Percentiles rank a stretch among this genome's conserved stretches.
Evolutionary conservation across 2,797 vertebrate genomes (phyloP).

Genomic region (Parotocinclus haroldoi): DNA sequence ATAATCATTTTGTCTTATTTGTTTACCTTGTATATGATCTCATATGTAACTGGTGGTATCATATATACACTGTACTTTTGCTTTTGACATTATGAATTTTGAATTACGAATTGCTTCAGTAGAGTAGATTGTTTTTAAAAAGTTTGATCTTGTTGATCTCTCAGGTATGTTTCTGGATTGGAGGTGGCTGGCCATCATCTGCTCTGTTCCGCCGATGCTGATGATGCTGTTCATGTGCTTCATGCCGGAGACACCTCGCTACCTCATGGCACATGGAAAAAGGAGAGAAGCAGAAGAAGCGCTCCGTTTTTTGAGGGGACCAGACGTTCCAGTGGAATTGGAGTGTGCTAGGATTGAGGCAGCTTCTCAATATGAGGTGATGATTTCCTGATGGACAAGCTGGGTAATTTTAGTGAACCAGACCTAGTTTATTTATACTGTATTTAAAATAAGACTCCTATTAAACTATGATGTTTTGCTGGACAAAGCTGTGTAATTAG

Average conservation of each 20-base stretch:
- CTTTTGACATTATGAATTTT: not conserved
- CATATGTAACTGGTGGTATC: too few species aligned
- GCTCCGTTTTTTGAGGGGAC: constrained; percentile 81
- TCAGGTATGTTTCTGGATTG: constrained; percentile 77
- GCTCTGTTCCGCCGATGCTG: constrained; percentile 76
- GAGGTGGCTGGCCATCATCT: constrained; percentile 87
- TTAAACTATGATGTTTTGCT: too few species aligned
- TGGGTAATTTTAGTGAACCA: too few species aligned
- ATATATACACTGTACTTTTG: too few species aligned
- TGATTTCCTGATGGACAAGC: not conserved
- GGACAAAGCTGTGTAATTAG: too few species aligned
- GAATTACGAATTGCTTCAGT: not conserved
- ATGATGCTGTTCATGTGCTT: constrained; percentile 84
- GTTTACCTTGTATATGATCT: too few species aligned
- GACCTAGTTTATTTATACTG: too few species aligned
- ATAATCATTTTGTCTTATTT: too few species aligned
- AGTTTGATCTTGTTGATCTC: not conserved
- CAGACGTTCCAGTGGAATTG: constrained; percentile 70
- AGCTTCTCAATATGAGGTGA: constrained; percentile 72
- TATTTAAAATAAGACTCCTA: too few species aligned
- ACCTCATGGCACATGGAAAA: constrained; percentile 76
- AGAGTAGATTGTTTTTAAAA: not conserved
- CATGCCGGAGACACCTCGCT: constrained; percentile 90
- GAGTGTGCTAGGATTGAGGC: constrained; percentile 76
- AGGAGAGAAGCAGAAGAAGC: constrained; percentile 75